Conservation (phyloP, 2,113 vertebrate genomes). For the Hypomesus transpacificus region DNA sequence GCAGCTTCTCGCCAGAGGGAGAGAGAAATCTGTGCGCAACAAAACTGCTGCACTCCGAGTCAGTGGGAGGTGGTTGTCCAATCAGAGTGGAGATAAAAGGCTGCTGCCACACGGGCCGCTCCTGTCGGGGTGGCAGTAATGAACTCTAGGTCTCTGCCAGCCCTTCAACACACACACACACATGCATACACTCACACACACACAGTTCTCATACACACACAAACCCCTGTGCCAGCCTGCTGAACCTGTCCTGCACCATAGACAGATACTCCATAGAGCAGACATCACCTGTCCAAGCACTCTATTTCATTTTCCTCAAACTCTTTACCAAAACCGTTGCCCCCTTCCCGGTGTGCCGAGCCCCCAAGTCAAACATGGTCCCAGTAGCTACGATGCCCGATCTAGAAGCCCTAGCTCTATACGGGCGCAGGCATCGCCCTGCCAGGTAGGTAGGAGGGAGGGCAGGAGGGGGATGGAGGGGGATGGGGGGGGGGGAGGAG, state of each 20-base stretch:
- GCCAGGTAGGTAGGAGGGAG: conserved; percentile 82
- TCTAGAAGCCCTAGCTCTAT: conserved; percentile 67
- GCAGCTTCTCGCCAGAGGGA: conserved; percentile 98
- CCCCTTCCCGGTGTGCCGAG: no score
- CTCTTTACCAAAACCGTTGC: no score
- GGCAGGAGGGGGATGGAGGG: no score
- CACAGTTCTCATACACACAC: conserved; percentile 63
- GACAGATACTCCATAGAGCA: conserved; percentile 54
- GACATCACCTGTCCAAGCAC: conserved; percentile 56
- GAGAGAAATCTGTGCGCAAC: conserved; percentile 97
- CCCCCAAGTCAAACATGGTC: no score
- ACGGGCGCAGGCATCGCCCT: conserved; percentile 71
- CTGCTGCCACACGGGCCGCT: conserved; percentile 89
- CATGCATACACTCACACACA: not conserved
- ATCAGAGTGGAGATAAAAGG: conserved; percentile 98
- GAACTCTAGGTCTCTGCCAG: conserved; percentile 61
- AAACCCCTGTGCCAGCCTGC: not conserved
- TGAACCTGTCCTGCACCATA: conserved; percentile 73
- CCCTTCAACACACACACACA: conserved; percentile 27
- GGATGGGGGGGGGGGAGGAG: conserved; percentile 30
- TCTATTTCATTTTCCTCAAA: no score
- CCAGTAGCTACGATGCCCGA: conserved; percentile 63
- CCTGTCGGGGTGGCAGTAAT: conserved; percentile 76
- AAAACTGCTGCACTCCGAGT: conserved; percentile 99
- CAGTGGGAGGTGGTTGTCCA: conserved; percentile 97